These are phyloP conservation scores for Chrysina gloriosa DNA, from an alignment of 2,888 invertebrate species.

Conservation along the genomic window DNA sequence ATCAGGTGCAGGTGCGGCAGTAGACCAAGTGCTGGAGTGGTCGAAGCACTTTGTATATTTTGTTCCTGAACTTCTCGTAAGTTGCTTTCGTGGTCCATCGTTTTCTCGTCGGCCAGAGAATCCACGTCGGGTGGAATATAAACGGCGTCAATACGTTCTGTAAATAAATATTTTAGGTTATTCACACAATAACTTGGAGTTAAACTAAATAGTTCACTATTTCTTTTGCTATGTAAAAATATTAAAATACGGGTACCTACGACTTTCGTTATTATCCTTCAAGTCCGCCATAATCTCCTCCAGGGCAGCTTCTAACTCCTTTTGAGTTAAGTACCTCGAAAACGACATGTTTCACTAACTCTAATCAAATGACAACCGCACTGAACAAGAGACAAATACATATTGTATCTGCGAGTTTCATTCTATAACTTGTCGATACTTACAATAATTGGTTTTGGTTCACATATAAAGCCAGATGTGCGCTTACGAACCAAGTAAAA, in stretches of 20 bases:
- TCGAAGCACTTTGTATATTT: slow-evolving; percentile 6
- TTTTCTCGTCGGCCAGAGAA: too few relatives aligned
- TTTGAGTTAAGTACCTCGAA: slow-evolving; percentile 46
- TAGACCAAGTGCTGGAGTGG: slow-evolving; percentile 27
- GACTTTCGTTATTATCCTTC: slow-evolving; percentile 2
- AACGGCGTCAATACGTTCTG: too few relatives aligned
- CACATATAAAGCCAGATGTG: background rate
- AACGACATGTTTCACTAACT: background rate
- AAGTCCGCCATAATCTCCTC: background rate
- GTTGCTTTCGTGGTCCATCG: too few relatives aligned
- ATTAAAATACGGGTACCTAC: background rate
- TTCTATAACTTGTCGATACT: background rate
- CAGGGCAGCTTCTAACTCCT: slow-evolving; percentile 9
- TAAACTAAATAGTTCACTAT: background rate
- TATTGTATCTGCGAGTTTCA: background rate
- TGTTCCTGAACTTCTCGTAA: slow-evolving; percentile 36
- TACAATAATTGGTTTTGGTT: background rate
- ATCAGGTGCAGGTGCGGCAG: slow-evolving; percentile 33
- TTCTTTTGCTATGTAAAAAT: background rate
- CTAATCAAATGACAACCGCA: background rate
- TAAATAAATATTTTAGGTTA: too few relatives aligned
- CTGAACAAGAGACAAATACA: background rate
- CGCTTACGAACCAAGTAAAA: background rate
- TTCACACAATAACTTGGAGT: background rate
- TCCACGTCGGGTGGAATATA: too few relatives aligned